Conservation (phyloP, 2,113 vertebrate genomes). For the Pimephales promelas region DNA sequence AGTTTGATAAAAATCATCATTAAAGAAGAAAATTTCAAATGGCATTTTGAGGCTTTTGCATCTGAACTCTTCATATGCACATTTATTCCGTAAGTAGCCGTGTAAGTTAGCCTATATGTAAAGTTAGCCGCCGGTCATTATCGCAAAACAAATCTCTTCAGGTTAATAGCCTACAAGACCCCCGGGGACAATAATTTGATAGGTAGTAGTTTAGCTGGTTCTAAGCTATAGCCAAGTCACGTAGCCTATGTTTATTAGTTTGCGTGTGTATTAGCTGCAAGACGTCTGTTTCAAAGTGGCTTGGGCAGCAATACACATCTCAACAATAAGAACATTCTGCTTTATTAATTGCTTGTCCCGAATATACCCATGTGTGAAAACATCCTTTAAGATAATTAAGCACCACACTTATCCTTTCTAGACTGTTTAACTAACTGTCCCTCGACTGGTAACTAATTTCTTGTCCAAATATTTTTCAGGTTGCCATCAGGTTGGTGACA, state of each 20-base stretch:
- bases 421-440: conserved; percentile 18
- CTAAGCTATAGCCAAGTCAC: conserved; percentile 17
- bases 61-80: too few relatives aligned
- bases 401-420: conserved; percentile 41
- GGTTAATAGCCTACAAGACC: too few relatives aligned
- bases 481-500: conserved; percentile 73
- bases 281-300: conserved; percentile 59
- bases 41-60: too few relatives aligned
- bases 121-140: neutral
- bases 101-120: neutral
- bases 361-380: conserved; percentile 52
- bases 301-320: conserved; percentile 61
- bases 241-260: conserved; percentile 46
- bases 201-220: neutral
- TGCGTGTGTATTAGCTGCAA: conserved; percentile 63
- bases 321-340: conserved; percentile 37
- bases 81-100: neutral
- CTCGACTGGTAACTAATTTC: conserved; percentile 2
- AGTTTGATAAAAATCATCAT: too few relatives aligned
- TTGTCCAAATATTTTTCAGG: conserved; percentile 66
- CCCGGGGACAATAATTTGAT: neutral
- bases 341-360: conserved; percentile 42
- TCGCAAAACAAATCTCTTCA: neutral
- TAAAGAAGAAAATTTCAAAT: too few relatives aligned
- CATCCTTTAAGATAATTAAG: conserved; percentile 39